A percentile compares a stretch with the other conserved stretches of the same genome.
Evolutionary conservation across 2,797 vertebrate species (phyloP).

Genomic region (Eremophila alpestris): DNA sequence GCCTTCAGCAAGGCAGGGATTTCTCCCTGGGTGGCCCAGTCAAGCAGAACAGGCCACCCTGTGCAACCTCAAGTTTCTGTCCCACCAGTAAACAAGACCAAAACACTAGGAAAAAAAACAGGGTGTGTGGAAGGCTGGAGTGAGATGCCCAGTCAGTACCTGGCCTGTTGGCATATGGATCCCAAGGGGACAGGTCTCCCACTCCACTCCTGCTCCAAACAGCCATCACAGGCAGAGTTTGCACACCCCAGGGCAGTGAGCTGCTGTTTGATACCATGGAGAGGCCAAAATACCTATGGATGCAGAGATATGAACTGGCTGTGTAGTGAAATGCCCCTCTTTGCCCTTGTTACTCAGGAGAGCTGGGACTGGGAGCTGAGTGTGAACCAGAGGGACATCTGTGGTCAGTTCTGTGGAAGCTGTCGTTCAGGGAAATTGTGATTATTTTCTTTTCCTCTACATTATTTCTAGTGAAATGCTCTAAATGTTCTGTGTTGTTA

Average conservation of each 20-base stretch:
- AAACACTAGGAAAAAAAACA: not conserved
- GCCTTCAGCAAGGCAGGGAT: not conserved
- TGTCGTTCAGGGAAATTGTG: not conserved
- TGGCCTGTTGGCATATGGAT: too few species aligned
- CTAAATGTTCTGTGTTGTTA: not conserved
- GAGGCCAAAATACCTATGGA: accelerated
- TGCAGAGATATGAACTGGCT: not conserved
- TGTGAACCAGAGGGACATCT: not conserved
- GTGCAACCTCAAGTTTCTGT: not conserved
- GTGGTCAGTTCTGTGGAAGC: not conserved
- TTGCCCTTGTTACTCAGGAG: accelerated
- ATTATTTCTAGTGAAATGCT: not conserved
- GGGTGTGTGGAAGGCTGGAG: not conserved
- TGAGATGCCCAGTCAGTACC: accelerated
- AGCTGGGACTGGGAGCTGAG: not conserved
- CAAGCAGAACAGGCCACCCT: not conserved
- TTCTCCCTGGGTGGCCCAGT: not conserved
- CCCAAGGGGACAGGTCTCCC: not conserved
- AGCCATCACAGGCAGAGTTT: not conserved
- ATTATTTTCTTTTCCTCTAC: not conserved
- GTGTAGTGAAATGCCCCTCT: not conserved
- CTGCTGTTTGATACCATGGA: accelerated
- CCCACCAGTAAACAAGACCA: not conserved
- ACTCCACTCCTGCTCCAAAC: not conserved
- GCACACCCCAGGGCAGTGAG: not conserved